phyloP scores from a whole-genome alignment of 2,113 vertebrate species.

The Entelurus aequoreus region DNA sequence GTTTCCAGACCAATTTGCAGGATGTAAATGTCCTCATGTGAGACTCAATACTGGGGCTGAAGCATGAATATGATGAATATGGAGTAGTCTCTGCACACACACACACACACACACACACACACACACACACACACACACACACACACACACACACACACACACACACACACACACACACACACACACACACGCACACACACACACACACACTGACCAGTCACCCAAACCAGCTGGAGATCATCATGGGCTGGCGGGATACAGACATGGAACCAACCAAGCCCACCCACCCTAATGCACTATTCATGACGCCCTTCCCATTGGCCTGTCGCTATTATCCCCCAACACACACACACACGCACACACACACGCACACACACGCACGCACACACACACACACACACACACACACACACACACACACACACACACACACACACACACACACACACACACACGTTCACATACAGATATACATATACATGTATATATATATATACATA shows the following conservation, averaged over 20 bases:
- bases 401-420: no score
- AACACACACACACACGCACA: conserved; percentile 1
- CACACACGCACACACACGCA: conserved; percentile 9
- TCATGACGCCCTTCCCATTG: conserved; percentile 73
- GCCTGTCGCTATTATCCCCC: conserved; percentile 2
- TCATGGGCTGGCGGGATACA: conserved; percentile 40
- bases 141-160: conserved; percentile 9
- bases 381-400: no score
- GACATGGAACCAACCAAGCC: conserved; percentile 47
- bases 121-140: conserved; percentile 8
- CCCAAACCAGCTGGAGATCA: conserved; percentile 58
- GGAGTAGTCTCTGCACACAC: conserved; percentile 23
- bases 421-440: no score
- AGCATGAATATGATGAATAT: conserved; percentile 65
- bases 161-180: conserved; percentile 5
- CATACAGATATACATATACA: no score
- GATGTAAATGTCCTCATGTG: conserved; percentile 44
- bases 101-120: conserved; percentile 3
- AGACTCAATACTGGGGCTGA: conserved; percentile 42
- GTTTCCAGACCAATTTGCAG: conserved; percentile 47
- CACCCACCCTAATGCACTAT: conserved; percentile 74
- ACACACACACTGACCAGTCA: conserved; percentile 14
- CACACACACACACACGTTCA: no score
- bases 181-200: conserved; percentile 12
- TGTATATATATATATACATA: no score